phyloP scores from a whole-genome alignment of 2,888 invertebrate species.

The Tipula vernalis region DNA sequence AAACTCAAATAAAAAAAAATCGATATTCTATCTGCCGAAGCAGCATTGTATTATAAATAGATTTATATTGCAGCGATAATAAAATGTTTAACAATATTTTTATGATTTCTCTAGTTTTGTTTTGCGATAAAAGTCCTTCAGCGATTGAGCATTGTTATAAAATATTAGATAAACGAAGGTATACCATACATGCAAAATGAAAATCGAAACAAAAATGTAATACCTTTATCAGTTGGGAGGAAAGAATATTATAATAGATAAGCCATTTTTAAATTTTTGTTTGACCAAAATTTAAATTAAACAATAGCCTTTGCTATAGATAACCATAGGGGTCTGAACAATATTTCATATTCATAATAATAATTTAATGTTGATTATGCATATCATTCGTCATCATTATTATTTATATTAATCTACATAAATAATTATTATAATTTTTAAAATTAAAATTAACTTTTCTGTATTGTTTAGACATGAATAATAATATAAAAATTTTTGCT shows the following conservation, averaged over 20 bases:
- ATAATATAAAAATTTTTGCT: background rate
- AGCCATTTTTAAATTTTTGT: background rate
- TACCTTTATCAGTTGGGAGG: background rate
- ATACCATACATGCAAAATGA: too few species aligned
- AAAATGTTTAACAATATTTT: background rate
- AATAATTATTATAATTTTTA: background rate
- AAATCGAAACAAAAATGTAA: too few species aligned
- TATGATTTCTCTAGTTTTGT: background rate
- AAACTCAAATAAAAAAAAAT: background rate
- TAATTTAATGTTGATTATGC: background rate
- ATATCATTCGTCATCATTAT: background rate
- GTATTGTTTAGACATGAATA: background rate
- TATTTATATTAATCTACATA: background rate
- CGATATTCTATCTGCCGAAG: background rate
- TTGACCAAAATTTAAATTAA: background rate
- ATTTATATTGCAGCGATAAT: too few species aligned
- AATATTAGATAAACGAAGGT: background rate
- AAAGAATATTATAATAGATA: background rate
- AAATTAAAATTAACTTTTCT: background rate
- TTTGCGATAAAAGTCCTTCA: background rate
- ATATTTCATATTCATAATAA: background rate
- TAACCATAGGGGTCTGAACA: background rate
- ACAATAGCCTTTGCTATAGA: background rate
- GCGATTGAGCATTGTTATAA: background rate
- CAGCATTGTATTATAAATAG: background rate